Evolutionary conservation across 2,113 vertebrate genomes (phyloP).

Genomic region (Phalacrocorax carbo): DNA sequence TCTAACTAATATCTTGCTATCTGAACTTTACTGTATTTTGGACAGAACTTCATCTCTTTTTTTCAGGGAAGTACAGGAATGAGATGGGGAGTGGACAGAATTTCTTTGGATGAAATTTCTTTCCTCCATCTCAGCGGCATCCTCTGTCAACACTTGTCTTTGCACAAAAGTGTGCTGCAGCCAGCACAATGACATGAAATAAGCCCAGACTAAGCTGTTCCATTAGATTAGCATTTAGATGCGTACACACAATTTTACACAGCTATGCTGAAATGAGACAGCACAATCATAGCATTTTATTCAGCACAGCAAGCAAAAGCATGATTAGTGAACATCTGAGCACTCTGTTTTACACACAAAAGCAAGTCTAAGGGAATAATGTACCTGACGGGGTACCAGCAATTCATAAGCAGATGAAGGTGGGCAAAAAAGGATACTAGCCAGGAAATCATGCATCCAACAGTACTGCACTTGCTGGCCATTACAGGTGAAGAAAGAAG

Average conservation of each 20-base stretch:
- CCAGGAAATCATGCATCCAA: neutral
- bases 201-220: neutral
- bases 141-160: neutral
- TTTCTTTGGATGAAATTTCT: neutral
- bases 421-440: neutral
- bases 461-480: neutral
- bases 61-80: neutral
- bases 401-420: neutral
- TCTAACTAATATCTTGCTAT: neutral
- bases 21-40: neutral
- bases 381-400: neutral
- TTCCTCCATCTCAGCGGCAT: neutral
- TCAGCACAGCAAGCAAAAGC: neutral
- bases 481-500: neutral
- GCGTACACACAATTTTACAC: neutral
- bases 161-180: neutral
- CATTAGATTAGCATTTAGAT: conserved; percentile 9
- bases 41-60: neutral
- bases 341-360: neutral
- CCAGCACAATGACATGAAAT: neutral
- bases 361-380: neutral
- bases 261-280: neutral
- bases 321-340: neutral
- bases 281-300: neutral
- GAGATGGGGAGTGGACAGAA: neutral